Evolutionary conservation across 2,113 vertebrate species (phyloP).

Genomic region (Tyto alba): DNA sequence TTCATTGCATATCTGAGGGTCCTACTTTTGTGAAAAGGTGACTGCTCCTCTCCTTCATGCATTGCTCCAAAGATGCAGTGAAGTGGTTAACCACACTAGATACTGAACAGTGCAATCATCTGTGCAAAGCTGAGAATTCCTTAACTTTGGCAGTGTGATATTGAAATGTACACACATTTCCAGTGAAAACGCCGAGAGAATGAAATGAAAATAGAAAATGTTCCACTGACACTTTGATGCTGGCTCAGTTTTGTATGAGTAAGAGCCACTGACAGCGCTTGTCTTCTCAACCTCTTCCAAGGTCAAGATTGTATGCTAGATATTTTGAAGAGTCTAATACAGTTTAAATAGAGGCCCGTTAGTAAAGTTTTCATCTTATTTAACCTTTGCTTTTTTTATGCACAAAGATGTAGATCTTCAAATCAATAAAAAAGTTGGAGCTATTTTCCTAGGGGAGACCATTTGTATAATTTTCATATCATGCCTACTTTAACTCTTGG

Average conservation of each 20-base stretch:
- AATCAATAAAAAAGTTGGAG: background rate
- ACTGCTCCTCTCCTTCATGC: background rate
- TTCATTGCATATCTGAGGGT: background rate
- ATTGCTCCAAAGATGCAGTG: background rate
- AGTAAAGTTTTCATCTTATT: background rate
- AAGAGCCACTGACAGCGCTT: background rate
- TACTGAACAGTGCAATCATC: background rate
- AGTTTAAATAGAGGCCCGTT: background rate
- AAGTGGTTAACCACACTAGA: background rate
- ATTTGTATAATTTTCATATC: background rate
- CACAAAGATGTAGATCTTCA: background rate
- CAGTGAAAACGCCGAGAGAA: background rate
- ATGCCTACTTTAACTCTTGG: background rate
- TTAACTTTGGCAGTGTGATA: background rate
- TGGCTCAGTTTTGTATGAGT: background rate
- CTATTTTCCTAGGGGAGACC: background rate
- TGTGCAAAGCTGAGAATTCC: background rate
- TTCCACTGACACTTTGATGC: background rate
- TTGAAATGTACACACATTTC: background rate
- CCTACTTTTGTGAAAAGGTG: background rate
- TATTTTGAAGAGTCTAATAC: background rate
- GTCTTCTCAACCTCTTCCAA: background rate
- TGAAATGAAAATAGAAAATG: constrained; percentile 11
- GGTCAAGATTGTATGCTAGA: background rate
- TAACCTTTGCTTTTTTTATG: background rate